Percentiles rank a stretch among this genome's conserved stretches.
These are phyloP conservation scores for Alosa alosa DNA, from an alignment of 2,113 vertebrate species.

Conservation along the genomic window DNA sequence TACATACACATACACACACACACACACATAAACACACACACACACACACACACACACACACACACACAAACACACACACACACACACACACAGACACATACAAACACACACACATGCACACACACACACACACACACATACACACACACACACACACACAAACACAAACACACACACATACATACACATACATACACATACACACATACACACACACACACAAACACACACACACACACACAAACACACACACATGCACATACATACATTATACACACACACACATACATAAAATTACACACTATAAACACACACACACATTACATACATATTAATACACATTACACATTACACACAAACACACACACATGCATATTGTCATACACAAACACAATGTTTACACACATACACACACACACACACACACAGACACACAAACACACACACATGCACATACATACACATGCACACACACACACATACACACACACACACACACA, in stretches of 20 bases:
- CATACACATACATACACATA: neutral
- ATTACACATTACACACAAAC: too few relatives aligned
- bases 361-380: conserved; percentile 26
- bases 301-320: conserved; percentile 14
- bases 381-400: too few relatives aligned
- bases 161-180: neutral
- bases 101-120: conserved; percentile 20
- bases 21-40: neutral
- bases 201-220: too few relatives aligned
- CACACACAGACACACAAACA: too few relatives aligned
- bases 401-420: too few relatives aligned
- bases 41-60: neutral
- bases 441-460: too few relatives aligned
- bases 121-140: neutral
- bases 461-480: too few relatives aligned
- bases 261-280: too few relatives aligned
- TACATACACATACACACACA: neutral
- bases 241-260: neutral
- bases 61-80: neutral
- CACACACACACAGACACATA: conserved; percentile 31
- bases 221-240: conserved; percentile 19
- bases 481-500: too few relatives aligned
- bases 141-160: neutral
- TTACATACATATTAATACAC: too few relatives aligned
- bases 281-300: neutral